A percentile compares a stretch with the other conserved stretches of the same genome.
phyloP scores from a whole-genome alignment of 1,140 invertebrate species.

The Apis florea region DNA sequence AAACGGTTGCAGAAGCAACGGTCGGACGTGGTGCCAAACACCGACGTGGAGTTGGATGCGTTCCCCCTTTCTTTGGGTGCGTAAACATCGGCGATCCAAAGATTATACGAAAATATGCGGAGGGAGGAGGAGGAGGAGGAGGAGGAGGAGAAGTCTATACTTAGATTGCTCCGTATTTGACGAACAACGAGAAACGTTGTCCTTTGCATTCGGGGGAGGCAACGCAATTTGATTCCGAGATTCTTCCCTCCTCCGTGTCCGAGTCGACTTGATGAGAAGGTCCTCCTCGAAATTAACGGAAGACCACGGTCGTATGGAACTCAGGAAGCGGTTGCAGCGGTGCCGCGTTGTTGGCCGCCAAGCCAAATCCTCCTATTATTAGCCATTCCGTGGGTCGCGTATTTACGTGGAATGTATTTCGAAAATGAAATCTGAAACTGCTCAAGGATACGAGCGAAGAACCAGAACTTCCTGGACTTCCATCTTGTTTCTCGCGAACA shows the following conservation, averaged over 20 bases:
- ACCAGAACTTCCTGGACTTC: slow-evolving; percentile 6
- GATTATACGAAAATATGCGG: too few species aligned
- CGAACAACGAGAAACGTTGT: slow-evolving; percentile 27
- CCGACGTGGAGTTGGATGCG: too few species aligned
- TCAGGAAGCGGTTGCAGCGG: slow-evolving; percentile 48
- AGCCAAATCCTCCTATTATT: slow-evolving; percentile 76
- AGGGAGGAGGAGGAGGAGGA: too few species aligned
- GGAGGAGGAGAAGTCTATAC: slow-evolving; percentile 8
- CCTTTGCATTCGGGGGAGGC: background rate
- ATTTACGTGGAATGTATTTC: slow-evolving; percentile 72
- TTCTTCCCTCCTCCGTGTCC: background rate
- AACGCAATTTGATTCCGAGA: background rate
- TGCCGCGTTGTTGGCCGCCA: slow-evolving; percentile 68
- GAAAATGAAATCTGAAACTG: slow-evolving; percentile 69
- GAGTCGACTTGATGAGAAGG: slow-evolving; percentile 16
- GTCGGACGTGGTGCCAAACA: too few species aligned
- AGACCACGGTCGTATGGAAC: slow-evolving; percentile 66
- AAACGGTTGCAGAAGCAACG: too few species aligned
- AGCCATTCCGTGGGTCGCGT: slow-evolving; percentile 72
- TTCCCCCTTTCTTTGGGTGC: too few species aligned
- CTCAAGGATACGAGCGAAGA: slow-evolving; percentile 25
- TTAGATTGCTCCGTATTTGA: slow-evolving; percentile 37
- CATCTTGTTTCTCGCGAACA: background rate
- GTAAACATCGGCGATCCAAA: background rate
- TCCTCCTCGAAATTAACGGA: slow-evolving; percentile 62